phyloP scores from a whole-genome alignment of 2,888 invertebrate species.

The Neoscelio sp. region DNA sequence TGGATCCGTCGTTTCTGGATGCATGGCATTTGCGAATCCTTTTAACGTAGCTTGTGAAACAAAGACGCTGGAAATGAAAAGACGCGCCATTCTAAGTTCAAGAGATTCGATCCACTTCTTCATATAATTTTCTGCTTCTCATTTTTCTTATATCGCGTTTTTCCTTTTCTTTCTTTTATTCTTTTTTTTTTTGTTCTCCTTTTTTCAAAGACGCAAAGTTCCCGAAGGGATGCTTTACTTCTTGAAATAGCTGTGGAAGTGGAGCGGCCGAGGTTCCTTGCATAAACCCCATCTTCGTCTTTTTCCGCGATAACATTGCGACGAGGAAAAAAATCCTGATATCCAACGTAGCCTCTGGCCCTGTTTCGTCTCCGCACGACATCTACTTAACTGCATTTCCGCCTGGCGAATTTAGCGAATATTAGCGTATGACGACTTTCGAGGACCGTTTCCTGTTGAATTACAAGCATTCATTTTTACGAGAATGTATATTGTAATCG shows the following conservation, averaged over 20 bases:
- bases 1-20: no score
- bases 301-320: neutral
- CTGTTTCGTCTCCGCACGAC: constrained; percentile 3
- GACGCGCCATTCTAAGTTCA: neutral
- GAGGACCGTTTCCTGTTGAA: neutral
- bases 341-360: constrained; percentile 6
- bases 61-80: constrained; percentile 2
- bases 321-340: neutral
- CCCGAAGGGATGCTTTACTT: constrained; percentile 17
- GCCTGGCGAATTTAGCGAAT: constrained; percentile 13
- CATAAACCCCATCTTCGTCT: no score
- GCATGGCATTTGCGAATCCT: no score
- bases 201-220: constrained; percentile 1
- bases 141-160: neutral
- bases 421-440: constrained; percentile 11
- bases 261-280: neutral
- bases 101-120: neutral
- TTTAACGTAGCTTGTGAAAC: neutral
- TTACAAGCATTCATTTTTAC: no score
- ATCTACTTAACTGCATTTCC: constrained; percentile 26
- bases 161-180: neutral
- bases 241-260: constrained; percentile 5
- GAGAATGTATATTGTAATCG: no score
- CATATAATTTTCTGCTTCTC: constrained; percentile 5
- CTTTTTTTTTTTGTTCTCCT: neutral